Percentiles rank a stretch among this genome's conserved stretches.
Evolutionary conservation across 1,140 invertebrate species (phyloP).

Genomic region (Drosophila sechellia): DNA sequence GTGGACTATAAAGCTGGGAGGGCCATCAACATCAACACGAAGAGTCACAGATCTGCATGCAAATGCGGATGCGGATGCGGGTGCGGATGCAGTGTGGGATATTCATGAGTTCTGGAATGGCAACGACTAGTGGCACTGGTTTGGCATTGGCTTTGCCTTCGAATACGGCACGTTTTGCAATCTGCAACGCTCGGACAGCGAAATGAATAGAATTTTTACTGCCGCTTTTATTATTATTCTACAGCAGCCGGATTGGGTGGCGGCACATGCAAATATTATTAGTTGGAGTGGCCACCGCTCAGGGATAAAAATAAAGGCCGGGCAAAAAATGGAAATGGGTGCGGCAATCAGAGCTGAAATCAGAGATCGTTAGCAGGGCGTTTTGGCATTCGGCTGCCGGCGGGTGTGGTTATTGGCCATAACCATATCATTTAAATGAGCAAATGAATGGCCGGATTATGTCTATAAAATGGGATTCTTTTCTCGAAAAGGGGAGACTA

Average conservation of each 20-base stretch:
- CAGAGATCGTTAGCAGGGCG: slow-evolving; percentile 68
- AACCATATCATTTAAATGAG: slow-evolving; percentile 56
- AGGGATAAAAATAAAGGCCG: slow-evolving; percentile 25
- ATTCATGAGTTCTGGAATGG: slow-evolving; percentile 51
- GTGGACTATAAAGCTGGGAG: background rate
- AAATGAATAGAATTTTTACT: slow-evolving; percentile 83
- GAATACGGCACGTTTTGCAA: slow-evolving; percentile 69
- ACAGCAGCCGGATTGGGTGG: slow-evolving; percentile 17
- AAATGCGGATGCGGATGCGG: slow-evolving; percentile 60
- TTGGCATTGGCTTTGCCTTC: slow-evolving; percentile 22
- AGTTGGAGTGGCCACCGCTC: slow-evolving; percentile 58
- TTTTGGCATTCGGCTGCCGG: slow-evolving; percentile 38
- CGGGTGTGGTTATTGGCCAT: slow-evolving; percentile 37
- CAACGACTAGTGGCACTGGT: slow-evolving; percentile 28
- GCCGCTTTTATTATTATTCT: slow-evolving; percentile 75
- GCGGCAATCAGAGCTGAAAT: slow-evolving; percentile 70
- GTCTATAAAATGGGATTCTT: slow-evolving; percentile 45
- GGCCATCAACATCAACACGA: slow-evolving; percentile 57
- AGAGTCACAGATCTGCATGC: slow-evolving; percentile 66
- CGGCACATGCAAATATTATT: slow-evolving; percentile 74
- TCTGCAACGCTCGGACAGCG: slow-evolving; percentile 77
- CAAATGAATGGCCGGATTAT: slow-evolving; percentile 50
- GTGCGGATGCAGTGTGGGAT: slow-evolving; percentile 58
- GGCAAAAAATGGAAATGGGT: slow-evolving; percentile 31
- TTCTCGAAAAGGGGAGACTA: background rate